phyloP scores from a whole-genome alignment of 2,888 invertebrate genomes.

The Torymus auratus region DNA sequence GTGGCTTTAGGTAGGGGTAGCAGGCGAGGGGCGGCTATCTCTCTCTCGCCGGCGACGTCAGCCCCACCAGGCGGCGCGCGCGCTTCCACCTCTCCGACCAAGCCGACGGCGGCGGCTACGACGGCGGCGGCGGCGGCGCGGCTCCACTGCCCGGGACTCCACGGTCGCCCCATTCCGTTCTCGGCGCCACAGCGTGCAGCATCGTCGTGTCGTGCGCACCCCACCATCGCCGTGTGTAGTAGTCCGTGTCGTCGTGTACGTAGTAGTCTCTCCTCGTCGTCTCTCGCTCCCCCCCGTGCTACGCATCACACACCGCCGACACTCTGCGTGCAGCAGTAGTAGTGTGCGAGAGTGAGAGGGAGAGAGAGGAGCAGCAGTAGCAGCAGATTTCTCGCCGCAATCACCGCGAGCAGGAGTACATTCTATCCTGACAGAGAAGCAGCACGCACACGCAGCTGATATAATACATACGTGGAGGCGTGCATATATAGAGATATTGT shows the following conservation, averaged over 20 bases:
- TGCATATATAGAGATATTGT: no score
- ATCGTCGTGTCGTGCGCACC: slow-evolving; percentile 58
- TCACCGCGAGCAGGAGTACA: no score
- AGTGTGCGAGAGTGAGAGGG: neutral
- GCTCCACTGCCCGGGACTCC: slow-evolving; percentile 75
- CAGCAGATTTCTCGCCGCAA: no score
- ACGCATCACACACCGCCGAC: no score
- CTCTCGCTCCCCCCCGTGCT: no score
- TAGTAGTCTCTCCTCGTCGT: no score
- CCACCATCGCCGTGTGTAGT: neutral
- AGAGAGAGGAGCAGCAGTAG: neutral
- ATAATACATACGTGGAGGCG: no score
- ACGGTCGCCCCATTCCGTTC: slow-evolving; percentile 77
- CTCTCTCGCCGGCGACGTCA: slow-evolving; percentile 13
- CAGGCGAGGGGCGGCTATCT: slow-evolving; percentile 25
- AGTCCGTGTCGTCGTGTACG: no score
- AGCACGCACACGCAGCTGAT: no score
- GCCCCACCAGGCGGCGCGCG: slow-evolving; percentile 59
- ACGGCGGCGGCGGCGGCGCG: slow-evolving; percentile 61
- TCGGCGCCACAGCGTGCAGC: slow-evolving; percentile 75
- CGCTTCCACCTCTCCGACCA: slow-evolving; percentile 60
- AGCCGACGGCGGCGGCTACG: slow-evolving; percentile 30
- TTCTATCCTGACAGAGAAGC: no score
- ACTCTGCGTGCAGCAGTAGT: no score
- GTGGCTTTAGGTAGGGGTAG: slow-evolving; percentile 1